Percentiles rank a stretch among this genome's conserved stretches.
Evolutionary conservation across 2,797 vertebrate species (phyloP).

Genomic region (Philypnodon macrostomus): DNA sequence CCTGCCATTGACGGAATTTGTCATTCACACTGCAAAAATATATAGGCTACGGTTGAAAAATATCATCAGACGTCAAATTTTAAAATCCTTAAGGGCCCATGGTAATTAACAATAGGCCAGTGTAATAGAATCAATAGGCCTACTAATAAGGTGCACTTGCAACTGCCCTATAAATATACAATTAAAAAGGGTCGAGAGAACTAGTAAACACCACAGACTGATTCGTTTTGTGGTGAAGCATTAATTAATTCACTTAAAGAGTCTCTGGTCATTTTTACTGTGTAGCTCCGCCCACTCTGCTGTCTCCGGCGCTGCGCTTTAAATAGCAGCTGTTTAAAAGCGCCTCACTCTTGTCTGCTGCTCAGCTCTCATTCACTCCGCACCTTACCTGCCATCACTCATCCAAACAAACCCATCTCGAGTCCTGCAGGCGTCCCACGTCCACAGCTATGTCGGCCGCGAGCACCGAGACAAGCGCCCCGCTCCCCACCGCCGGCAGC

Average conservation of each 20-base stretch:
- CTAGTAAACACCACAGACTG: background rate
- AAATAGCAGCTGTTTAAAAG: conserved; percentile 82
- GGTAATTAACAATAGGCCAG: too few species aligned
- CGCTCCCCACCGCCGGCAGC: conserved; percentile 63
- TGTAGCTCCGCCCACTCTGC: conserved; percentile 55
- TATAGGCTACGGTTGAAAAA: too few species aligned
- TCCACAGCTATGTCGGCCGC: conserved; percentile 60
- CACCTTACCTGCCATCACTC: conserved; percentile 25
- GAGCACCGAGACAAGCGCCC: conserved; percentile 70
- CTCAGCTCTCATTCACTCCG: conserved; percentile 21
- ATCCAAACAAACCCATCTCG: conserved; percentile 39
- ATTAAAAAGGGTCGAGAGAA: background rate
- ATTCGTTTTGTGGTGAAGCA: background rate
- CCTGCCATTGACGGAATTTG: conserved; percentile 28
- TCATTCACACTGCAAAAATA: conserved; percentile 25
- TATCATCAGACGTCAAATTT: too few species aligned
- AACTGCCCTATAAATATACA: too few species aligned
- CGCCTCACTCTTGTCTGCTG: conserved; percentile 54
- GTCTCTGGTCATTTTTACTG: conserved; percentile 32
- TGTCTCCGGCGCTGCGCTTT: conserved; percentile 71
- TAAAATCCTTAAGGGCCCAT: too few species aligned
- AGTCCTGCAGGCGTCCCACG: conserved; percentile 4
- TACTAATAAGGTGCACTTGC: too few species aligned
- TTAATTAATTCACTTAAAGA: conserved; percentile 1
- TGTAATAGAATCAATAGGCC: too few species aligned